Percentiles rank a stretch among this genome's conserved stretches.
phyloP scores from a whole-genome alignment of 30 jellyfish, hydroid and myxozoan species.

The Rhopilema esculentum region DNA sequence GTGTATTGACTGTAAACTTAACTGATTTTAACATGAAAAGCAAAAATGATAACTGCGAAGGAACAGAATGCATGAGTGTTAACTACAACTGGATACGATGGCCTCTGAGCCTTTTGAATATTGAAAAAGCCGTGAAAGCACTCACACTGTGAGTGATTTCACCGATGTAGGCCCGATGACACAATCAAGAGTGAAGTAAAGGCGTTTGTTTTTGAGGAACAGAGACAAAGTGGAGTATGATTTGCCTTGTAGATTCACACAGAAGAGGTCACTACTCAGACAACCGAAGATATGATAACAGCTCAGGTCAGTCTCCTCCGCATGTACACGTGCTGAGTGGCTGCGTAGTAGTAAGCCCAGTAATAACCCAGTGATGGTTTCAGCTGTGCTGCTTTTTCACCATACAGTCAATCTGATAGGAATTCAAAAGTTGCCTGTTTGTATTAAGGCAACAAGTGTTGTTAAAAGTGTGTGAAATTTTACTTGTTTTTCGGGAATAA shows the following conservation, averaged over 20 bases:
- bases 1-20: no score
- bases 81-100: no score
- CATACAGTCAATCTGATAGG: neutral
- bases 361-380: neutral
- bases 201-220: neutral
- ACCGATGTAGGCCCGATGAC: no score
- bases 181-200: no score
- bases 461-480: no score
- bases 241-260: slow-evolving; percentile 63
- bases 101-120: no score
- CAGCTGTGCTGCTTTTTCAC: neutral
- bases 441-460: neutral
- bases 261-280: slow-evolving; percentile 14
- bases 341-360: slow-evolving; percentile 2
- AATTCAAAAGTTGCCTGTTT: neutral
- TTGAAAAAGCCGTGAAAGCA: no score
- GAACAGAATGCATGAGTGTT: no score
- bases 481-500: no score
- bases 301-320: slow-evolving; percentile 64
- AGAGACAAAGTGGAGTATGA: slow-evolving; percentile 31
- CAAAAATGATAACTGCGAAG: no score
- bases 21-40: no score
- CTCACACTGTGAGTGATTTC: no score
- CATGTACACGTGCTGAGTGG: slow-evolving; percentile 11
- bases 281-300: slow-evolving; percentile 20